phyloP scores from a whole-genome alignment of 1,140 invertebrate genomes.

The Augochlora pura region DNA sequence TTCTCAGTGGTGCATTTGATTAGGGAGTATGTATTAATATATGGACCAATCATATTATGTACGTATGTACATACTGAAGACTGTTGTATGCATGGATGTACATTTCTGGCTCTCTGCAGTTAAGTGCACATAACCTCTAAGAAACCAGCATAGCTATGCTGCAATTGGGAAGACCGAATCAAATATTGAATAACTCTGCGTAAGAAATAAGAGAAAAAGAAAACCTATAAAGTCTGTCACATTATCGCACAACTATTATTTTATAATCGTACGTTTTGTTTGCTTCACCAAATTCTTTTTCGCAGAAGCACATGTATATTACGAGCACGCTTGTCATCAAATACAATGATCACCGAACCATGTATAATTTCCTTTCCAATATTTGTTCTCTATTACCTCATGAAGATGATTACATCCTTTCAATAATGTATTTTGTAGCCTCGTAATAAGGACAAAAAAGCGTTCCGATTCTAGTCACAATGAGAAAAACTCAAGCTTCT shows the following conservation, averaged over 20 bases:
- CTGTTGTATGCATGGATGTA: no score
- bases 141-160: neutral
- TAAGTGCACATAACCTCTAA: conserved; percentile 16
- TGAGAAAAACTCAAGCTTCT: neutral
- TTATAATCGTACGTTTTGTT: neutral
- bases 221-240: neutral
- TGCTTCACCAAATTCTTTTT: neutral
- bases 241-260: neutral
- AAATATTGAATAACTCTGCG: neutral
- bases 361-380: neutral
- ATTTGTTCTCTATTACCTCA: neutral
- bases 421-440: neutral
- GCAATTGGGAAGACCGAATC: neutral
- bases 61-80: no score
- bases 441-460: neutral
- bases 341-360: neutral
- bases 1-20: neutral
- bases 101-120: no score
- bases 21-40: no score
- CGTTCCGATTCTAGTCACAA: neutral
- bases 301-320: neutral
- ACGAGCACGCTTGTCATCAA: neutral
- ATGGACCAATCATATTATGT: neutral
- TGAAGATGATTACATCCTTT: neutral
- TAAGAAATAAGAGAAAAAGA: conserved; percentile 2